Conservation (phyloP, 2,888 invertebrate species). For the Agapostemon virescens region DNA sequence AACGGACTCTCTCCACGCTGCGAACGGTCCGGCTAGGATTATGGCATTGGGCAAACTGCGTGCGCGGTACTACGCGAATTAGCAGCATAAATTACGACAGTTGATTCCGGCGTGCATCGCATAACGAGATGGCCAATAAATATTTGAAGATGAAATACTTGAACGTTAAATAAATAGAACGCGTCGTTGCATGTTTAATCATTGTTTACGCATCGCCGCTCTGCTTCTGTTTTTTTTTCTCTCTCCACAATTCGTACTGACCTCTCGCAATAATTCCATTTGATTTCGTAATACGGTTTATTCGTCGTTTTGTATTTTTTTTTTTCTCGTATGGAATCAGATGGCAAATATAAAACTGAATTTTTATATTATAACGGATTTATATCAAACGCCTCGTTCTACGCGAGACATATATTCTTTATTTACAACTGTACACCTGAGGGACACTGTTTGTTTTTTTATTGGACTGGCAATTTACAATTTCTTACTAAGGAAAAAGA, state of each 20-base stretch:
- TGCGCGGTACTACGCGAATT: slow-evolving; percentile 5
- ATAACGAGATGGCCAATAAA: slow-evolving; percentile 39
- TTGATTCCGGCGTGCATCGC: slow-evolving; percentile 17
- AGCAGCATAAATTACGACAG: slow-evolving; percentile 30
- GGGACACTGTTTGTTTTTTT: not conserved
- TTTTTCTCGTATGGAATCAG: not conserved
- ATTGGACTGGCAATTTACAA: too few species aligned
- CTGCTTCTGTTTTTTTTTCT: not conserved
- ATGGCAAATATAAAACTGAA: not conserved
- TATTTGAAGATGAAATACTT: slow-evolving; percentile 38
- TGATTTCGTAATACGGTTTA: not conserved
- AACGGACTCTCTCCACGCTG: not conserved
- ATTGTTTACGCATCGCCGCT: slow-evolving; percentile 1
- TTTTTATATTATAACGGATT: not conserved
- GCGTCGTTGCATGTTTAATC: slow-evolving; percentile 25
- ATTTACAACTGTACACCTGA: not conserved
- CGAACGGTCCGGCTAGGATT: slow-evolving; percentile 15
- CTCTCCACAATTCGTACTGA: not conserved
- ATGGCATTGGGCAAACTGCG: not conserved
- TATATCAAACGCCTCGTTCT: not conserved
- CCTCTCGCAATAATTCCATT: not conserved
- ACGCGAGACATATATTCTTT: not conserved
- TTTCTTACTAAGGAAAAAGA: too few species aligned
- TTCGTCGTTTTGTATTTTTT: not conserved
- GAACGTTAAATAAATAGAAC: slow-evolving; percentile 22